Conservation (phyloP, 2,888 invertebrate genomes). For the Bombylius discolor region DNA sequence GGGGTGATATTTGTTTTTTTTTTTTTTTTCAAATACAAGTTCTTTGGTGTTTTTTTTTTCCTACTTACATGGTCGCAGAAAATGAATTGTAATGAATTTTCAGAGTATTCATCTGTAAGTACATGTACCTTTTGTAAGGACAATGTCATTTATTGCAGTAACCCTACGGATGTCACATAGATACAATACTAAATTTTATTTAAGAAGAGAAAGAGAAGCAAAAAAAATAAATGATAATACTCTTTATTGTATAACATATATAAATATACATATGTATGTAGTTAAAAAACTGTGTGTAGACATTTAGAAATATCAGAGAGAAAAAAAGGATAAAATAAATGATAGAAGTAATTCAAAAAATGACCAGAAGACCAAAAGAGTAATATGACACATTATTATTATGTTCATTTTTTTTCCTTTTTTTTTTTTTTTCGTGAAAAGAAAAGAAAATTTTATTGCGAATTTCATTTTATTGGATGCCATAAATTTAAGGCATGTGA, state of each 20-base stretch:
- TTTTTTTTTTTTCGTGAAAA: background rate
- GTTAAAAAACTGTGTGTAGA: background rate
- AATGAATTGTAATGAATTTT: too few relatives aligned
- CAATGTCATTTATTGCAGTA: conserved; percentile 2
- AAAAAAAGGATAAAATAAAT: conserved; percentile 5
- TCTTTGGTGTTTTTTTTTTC: too few relatives aligned
- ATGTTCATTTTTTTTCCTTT: too few relatives aligned
- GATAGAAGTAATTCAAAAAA: background rate
- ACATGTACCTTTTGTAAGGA: background rate
- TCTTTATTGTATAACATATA: background rate
- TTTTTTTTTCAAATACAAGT: background rate
- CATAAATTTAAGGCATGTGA: conserved; percentile 14
- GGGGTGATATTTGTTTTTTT: conserved; percentile 1
- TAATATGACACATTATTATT: too few relatives aligned
- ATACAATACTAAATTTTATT: background rate
- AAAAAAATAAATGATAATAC: too few relatives aligned
- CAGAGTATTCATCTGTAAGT: too few relatives aligned
- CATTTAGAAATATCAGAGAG: too few relatives aligned
- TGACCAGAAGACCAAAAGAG: too few relatives aligned
- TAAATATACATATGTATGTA: background rate
- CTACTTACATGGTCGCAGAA: too few relatives aligned
- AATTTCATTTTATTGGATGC: conserved; percentile 15
- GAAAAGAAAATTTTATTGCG: conserved; percentile 11
- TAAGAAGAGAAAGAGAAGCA: background rate
- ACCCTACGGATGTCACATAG: conserved; percentile 8